Conservation (phyloP, 2,113 vertebrate species). For the Sula dactylatra region DNA sequence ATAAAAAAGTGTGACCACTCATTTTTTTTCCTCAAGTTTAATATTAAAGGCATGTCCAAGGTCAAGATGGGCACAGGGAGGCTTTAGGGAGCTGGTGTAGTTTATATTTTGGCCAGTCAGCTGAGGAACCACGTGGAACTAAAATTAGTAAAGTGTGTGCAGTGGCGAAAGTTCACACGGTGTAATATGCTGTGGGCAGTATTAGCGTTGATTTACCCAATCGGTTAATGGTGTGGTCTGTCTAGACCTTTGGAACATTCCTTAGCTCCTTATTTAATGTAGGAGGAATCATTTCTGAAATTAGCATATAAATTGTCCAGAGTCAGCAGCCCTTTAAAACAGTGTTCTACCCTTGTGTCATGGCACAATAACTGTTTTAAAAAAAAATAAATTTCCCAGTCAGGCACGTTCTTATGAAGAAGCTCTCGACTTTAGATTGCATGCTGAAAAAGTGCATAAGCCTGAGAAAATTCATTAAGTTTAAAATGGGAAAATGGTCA, state of each 20-base stretch:
- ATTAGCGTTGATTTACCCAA: conserved; percentile 27
- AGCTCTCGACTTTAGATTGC: not conserved
- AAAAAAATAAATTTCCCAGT: not conserved
- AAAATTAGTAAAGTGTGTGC: conserved; percentile 8
- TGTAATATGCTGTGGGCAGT: conserved; percentile 13
- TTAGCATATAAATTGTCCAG: conserved; percentile 72
- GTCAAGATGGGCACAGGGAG: conserved; percentile 54
- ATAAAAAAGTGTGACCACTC: conserved; percentile 1
- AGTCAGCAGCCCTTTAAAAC: conserved; percentile 62
- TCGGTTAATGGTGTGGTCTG: conserved; percentile 50
- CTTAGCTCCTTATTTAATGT: conserved; percentile 65
- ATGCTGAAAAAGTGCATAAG: not conserved
- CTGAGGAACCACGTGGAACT: conserved; percentile 67
- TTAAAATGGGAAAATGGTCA: not conserved
- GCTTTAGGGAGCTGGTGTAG: not conserved
- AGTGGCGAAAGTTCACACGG: conserved; percentile 52
- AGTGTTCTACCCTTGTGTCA: not conserved
- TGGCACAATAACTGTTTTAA: not conserved
- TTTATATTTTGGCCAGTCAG: conserved; percentile 63
- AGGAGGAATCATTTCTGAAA: conserved; percentile 68
- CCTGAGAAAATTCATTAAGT: not conserved
- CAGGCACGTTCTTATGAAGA: not conserved
- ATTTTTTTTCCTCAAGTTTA: conserved; percentile 7
- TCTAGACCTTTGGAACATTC: conserved; percentile 80
- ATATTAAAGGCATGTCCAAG: conserved; percentile 47